Base-by-base conservation (phyloP, 2,888 invertebrate genomes). In the Galerucella nymphaeae region DNA sequence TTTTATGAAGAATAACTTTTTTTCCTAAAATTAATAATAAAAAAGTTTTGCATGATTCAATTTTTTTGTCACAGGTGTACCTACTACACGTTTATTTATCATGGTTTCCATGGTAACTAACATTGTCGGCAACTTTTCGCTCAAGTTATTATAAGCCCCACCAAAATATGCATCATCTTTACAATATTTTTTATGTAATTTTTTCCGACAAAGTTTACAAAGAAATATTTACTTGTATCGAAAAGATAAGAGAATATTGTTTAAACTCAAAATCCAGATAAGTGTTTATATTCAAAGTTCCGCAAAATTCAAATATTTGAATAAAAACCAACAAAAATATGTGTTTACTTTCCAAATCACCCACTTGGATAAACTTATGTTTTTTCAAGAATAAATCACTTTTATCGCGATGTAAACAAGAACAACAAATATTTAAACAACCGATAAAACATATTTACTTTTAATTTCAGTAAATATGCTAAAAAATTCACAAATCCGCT, bases 251-350 rank as follows among this genome's bases (percentile, higher is more conserved):
- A 48, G n/a, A 48, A 53, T 18, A 45, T 45, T 14, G 53, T 18
- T 10, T n/a, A 16, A 50, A 10, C 16, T 18, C 10, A 53, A 18
- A 53, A 10, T 10, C 8, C 53, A 53, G 18, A 53, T 53, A 53
- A 53, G 9, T 10, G 53, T 53, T 53, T 53, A 16, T 53, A 18
- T 16, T 53, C 18, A 18, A 18, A 18, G 53, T 53, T 53, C 53
- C 53, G 53, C 53, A 53, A 53, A 53, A 53, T 53, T 9, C 16
- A 53, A 53, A 53, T 53, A 53, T 53, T 53, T 53, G 53, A 18
- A 16, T 18, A 53, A 53, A 53, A 53, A 53, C 53, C 10, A 53
- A 53, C 8, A 16, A 16, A 53, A 16, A 53, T 16, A 53, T 18
- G 16, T 53, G 53, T 53, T 53, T 16, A 16, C 53, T 16, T 18